Base-by-base conservation (phyloP, 2,888 invertebrate species). In the Falcaria lacertinaria region DNA sequence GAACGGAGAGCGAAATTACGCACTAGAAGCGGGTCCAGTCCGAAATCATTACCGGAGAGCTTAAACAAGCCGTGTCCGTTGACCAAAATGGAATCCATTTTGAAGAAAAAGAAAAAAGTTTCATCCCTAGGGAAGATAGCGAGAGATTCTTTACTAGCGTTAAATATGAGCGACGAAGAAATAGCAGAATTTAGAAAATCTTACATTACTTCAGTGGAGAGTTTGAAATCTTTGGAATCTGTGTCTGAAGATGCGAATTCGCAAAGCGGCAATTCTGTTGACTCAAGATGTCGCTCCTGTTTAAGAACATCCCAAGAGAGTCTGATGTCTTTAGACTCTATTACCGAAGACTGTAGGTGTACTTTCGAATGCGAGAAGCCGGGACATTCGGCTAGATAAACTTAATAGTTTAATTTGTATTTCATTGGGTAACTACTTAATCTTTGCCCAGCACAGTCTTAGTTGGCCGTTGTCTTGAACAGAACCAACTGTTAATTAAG, bases 111-210 rank as follows among this genome's bases (percentile, higher is more conserved):
- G 57, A 85, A 84, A 45, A 88, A 80, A 11, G 80, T 87, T 0
- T 85, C 83, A 0, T 86, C 86, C 8, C 41, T 90, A 2, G 90
- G 90, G 0, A 90, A 88, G 57, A 87, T 89, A 55, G 89, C 90
- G 5, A 67, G 80, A 25, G 90, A 90, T 51, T 89, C 89, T 0
- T 55, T 90, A 0, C 51, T 89, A 14, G 89, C 89, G 0, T 48
- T 90, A 4, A 89, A 90, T 48, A 87, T 89, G 84, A 82, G 78
- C 8, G 89, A 89, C 2, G 89, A 89, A 1, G 90, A 89, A 11
- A 85, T 89, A 1, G 82, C 84, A 0, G 89, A 89, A 14, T 85
- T 89, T 22, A 61, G 88, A 28, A 60, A 83, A 0, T 86, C 88
- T 0, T 86, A 88, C 37, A 86, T 87, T 0, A 88, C 89, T 0